Evolutionary conservation across 2,888 invertebrate species (phyloP).

Genomic region (Clostera curtula): DNA sequence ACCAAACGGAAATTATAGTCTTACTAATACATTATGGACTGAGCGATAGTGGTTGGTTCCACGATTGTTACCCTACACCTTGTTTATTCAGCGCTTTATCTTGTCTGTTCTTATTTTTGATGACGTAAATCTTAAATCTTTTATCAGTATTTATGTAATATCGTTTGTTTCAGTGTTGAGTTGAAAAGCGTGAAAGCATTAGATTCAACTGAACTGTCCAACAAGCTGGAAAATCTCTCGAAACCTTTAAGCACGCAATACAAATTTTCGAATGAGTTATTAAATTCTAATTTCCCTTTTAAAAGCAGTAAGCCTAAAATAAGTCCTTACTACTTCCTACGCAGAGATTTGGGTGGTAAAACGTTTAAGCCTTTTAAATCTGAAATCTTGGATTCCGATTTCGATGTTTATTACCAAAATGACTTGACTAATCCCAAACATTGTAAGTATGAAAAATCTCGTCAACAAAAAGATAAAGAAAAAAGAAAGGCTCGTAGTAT

Average conservation of each 20-base stretch:
- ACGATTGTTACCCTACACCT: too few relatives aligned
- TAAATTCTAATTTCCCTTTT: slow-evolving; percentile 6
- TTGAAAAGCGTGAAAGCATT: slow-evolving; percentile 47
- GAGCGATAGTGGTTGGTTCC: too few relatives aligned
- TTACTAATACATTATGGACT: too few relatives aligned
- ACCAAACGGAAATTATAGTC: too few relatives aligned
- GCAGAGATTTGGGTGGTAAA: slow-evolving; percentile 13
- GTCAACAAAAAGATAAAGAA: slow-evolving; percentile 44
- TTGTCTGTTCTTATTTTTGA: too few relatives aligned
- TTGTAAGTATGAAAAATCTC: slow-evolving; percentile 45
- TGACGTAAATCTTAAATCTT: too few relatives aligned
- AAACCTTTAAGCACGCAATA: slow-evolving; percentile 9
- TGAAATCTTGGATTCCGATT: slow-evolving; percentile 31
- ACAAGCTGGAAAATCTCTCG: slow-evolving; percentile 10
- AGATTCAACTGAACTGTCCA: slow-evolving; percentile 11
- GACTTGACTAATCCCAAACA: slow-evolving; percentile 36
- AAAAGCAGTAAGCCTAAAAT: slow-evolving; percentile 10
- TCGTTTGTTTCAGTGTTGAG: slow-evolving; percentile 46
- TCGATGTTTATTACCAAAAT: slow-evolving; percentile 47
- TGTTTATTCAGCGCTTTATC: too few relatives aligned
- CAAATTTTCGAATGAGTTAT: slow-evolving; percentile 9
- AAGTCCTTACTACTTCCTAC: slow-evolving; percentile 12
- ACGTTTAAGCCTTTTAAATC: slow-evolving; percentile 14
- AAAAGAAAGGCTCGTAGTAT: slow-evolving; percentile 36
- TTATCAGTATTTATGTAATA: neutral